Conservation (phyloP, 1,140 invertebrate genomes). For the Dendrolimus kikuchii region DNA sequence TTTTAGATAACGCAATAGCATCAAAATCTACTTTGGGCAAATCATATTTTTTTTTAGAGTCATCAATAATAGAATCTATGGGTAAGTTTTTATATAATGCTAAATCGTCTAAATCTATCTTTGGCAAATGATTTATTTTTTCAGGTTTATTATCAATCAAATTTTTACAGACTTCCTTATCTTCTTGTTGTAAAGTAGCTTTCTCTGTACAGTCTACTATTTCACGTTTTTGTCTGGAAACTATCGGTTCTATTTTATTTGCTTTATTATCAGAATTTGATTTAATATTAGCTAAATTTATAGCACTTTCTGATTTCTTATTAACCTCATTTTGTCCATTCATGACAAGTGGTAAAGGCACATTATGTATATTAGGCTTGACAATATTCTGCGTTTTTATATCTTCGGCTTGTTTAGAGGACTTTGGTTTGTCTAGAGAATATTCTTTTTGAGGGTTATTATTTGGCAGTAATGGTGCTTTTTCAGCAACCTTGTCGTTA, state of each 20-base stretch:
- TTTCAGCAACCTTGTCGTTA: too few species aligned
- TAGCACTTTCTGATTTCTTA: not conserved
- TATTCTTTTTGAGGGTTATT: too few species aligned
- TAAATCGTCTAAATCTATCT: conserved; percentile 39
- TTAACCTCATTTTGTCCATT: conserved; percentile 10
- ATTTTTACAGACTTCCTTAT: conserved; percentile 49
- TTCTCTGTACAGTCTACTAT: conserved; percentile 49
- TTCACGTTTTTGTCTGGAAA: conserved; percentile 48
- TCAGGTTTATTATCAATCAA: conserved; percentile 18
- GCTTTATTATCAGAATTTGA: not conserved
- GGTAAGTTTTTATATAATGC: conserved; percentile 29
- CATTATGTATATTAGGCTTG: not conserved
- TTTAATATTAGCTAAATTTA: conserved; percentile 4
- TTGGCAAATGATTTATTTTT: conserved; percentile 10
- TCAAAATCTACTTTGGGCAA: too few species aligned
- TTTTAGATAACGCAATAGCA: conserved; percentile 19
- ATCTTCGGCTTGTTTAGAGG: too few species aligned
- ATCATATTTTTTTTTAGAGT: too few species aligned
- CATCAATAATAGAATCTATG: conserved; percentile 20
- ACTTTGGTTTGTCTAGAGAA: not conserved
- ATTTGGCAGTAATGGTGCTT: too few species aligned
- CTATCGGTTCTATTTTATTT: not conserved
- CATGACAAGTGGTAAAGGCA: conserved; percentile 10
- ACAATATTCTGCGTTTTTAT: conserved; percentile 2
- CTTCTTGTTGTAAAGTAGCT: conserved; percentile 34